Base-by-base conservation (phyloP, 2,888 invertebrate genomes). In the Eugnorisma glareosa region DNA sequence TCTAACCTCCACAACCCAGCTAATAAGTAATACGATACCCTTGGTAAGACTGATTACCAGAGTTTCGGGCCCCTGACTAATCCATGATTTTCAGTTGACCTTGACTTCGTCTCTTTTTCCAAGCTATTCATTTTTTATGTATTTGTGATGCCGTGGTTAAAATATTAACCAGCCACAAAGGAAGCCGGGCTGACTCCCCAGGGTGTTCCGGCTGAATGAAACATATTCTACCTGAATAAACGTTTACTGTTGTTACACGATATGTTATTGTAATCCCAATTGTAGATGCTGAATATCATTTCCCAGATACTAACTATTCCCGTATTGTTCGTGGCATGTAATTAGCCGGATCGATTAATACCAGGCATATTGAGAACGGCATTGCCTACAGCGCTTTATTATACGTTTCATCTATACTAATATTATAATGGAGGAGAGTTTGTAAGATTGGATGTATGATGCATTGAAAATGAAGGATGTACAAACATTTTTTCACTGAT, bases 271-370 rank as follows among this genome's bases (percentile, higher is more conserved):
- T 35, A 3, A 51, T 35, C 18, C n/a, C n/a, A 13, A 35, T 66
- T 35, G 35, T 45, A 35, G 21, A 35, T 35, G 40, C 0, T 15
- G 15, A 21, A 5, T 67, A 67, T 35, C 5, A 43, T 35, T 31
- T 21, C 21, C 8, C 10, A 3, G 5, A 13, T 45, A 37, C 21
- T 64, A 37, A 72, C 45, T 48, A 67, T 48, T 28, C 71, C 7
- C 28, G 13, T 45, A 48, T 48, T 67, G 24, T 67, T 67, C 28
- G 24, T 67, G 67, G 15, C 48, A 24, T 28, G 10, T 67, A 72
- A 67, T 67, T 67, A 72, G 24, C 48, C 8, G 10, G 37, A 24
- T 67, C 35, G 35, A 37, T 67, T 67, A 45, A 28, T 28, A 48
- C 13, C 21, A 2, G 66, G 13, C 21, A 21, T 67, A 66, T 45